Evolutionary conservation across 2,797 vertebrate genomes (phyloP).

Genomic region (Harpagifer antarcticus): DNA sequence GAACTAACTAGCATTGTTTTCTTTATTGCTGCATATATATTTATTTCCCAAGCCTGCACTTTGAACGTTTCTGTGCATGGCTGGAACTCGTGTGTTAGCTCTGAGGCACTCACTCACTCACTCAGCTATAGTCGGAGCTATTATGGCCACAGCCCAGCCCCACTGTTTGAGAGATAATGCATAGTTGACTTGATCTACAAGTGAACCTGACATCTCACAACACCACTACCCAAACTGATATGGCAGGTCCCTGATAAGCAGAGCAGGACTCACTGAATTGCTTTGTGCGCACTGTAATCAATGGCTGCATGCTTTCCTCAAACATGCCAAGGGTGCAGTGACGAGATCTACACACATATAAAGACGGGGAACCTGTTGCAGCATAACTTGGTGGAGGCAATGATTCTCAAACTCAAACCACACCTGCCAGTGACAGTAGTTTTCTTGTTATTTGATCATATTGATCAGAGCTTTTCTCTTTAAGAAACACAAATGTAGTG

Average conservation of each 20-base stretch:
- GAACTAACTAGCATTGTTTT: constrained; percentile 21
- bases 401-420: constrained; percentile 4
- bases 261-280: constrained; percentile 75
- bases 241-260: constrained; percentile 81
- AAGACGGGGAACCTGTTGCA: constrained; percentile 23
- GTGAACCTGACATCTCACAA: constrained; percentile 87
- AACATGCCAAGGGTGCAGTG: constrained; percentile 52
- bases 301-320: constrained; percentile 75
- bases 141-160: constrained; percentile 74
- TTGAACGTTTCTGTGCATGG: constrained; percentile 51
- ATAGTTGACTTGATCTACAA: constrained; percentile 88
- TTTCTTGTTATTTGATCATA: constrained; percentile 12
- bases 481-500: no score
- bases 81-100: constrained; percentile 62
- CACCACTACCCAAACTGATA: constrained; percentile 84
- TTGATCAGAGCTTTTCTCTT: constrained; percentile 17
- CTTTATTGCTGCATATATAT: constrained; percentile 20
- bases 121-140: constrained; percentile 64
- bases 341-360: constrained; percentile 52
- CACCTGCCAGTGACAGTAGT: neutral
- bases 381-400: constrained; percentile 8
- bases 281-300: constrained; percentile 77
- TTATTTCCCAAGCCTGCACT: constrained; percentile 38
- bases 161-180: constrained; percentile 84
- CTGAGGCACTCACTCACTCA: constrained; percentile 69